phyloP scores from a whole-genome alignment of 1,140 invertebrate genomes.

The Gyrodactylus bullatarudis region DNA sequence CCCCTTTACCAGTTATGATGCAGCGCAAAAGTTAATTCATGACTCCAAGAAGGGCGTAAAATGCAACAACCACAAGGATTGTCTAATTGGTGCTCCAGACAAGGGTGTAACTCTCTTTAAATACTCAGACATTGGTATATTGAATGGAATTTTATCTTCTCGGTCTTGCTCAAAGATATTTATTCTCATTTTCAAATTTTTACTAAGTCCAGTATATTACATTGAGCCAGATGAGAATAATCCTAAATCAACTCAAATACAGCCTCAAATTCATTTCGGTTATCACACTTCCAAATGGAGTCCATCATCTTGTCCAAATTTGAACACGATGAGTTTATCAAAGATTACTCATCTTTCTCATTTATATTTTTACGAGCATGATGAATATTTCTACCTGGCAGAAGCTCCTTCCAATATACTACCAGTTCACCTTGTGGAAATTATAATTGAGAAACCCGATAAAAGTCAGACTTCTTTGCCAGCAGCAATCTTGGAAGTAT shows the following conservation, averaged over 20 bases:
- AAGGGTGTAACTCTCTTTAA: background rate
- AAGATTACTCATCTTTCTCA: background rate
- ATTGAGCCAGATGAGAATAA: background rate
- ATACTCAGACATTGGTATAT: background rate
- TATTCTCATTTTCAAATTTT: background rate
- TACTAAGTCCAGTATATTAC: background rate
- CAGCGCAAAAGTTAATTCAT: background rate
- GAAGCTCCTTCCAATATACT: background rate
- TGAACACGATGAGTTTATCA: background rate
- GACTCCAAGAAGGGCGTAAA: background rate
- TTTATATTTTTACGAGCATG: background rate
- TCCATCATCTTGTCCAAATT: background rate
- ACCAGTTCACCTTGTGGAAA: no score
- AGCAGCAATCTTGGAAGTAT: no score
- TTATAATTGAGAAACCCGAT: no score
- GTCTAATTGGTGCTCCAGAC: background rate
- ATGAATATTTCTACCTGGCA: background rate
- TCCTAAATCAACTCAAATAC: background rate
- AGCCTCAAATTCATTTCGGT: background rate
- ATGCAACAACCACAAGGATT: background rate
- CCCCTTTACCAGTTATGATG: background rate
- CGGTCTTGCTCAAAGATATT: background rate
- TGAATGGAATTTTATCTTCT: no score
- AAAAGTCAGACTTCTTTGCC: no score
- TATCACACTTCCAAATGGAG: background rate